Conservation (phyloP, 2,113 vertebrate species). For the Mustela nigripes region DNA sequence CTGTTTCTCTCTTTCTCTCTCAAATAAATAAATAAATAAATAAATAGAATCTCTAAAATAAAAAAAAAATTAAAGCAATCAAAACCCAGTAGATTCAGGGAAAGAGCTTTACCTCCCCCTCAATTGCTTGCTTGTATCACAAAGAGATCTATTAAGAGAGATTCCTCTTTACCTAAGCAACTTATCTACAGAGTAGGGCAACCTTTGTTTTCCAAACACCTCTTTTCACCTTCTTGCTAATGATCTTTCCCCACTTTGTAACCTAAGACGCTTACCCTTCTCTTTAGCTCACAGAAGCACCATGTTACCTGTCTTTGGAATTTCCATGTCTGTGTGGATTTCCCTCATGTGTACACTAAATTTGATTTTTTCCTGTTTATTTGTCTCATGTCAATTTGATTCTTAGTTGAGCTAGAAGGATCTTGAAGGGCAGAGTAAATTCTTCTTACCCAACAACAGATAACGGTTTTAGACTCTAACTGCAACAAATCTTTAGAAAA, state of each 20-base stretch:
- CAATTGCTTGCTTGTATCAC: neutral
- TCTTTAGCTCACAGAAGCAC: neutral
- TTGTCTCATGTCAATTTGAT: neutral
- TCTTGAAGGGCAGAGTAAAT: neutral
- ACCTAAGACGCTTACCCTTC: neutral
- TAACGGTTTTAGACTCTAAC: neutral
- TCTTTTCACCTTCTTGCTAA: neutral
- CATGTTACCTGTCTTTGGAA: neutral
- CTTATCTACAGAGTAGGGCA: neutral
- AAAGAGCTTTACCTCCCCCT: neutral
- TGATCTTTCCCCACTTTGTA: neutral
- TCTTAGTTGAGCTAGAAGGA: neutral
- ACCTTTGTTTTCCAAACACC: neutral
- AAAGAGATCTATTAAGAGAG: neutral
- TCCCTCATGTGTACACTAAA: neutral
- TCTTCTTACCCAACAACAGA: neutral
- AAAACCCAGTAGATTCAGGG: neutral
- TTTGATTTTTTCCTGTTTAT: neutral
- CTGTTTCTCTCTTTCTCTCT: too few species aligned
- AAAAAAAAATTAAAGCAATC: neutral
- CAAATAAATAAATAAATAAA: too few species aligned
- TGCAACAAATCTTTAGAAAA: slow-evolving; percentile 31
- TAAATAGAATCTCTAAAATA: neutral
- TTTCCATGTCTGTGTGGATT: neutral
- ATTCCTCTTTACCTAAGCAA: neutral